phyloP scores from a whole-genome alignment of 37 sponge, comb jelly and placozoan genomes.

The Theonella swinhoei region DNA sequence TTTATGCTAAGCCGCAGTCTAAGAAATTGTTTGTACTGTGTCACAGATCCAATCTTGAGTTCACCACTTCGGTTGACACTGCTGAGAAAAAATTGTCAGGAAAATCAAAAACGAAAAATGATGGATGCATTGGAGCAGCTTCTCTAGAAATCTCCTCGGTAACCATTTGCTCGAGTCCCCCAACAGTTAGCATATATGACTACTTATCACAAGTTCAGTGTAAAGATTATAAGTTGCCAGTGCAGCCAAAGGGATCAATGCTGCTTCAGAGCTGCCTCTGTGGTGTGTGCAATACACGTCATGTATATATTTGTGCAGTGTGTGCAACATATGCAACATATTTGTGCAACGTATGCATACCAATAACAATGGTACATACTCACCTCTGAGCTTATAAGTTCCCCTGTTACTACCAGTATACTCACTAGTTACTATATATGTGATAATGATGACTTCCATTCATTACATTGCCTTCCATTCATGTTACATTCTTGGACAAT shows the following conservation, averaged over 20 bases:
- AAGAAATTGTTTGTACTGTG: constrained; percentile 36
- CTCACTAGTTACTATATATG: too few species aligned
- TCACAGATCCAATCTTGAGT: background rate
- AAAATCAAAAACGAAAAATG: background rate
- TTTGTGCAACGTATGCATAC: too few species aligned
- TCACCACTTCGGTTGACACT: too few species aligned
- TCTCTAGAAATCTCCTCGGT: background rate
- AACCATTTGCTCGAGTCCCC: background rate
- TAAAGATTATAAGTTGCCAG: background rate
- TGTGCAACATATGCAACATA: background rate
- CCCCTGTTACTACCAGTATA: too few species aligned
- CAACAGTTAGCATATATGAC: too few species aligned
- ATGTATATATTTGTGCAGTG: background rate
- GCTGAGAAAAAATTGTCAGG: too few species aligned
- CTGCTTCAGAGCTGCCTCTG: constrained; percentile 7
- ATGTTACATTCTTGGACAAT: too few species aligned
- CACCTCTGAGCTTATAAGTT: too few species aligned
- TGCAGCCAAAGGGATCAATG: constrained; percentile 32
- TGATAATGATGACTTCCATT: too few species aligned
- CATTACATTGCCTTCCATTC: too few species aligned
- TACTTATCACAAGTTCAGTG: too few species aligned
- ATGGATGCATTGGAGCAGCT: constrained; percentile 34
- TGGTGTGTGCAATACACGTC: constrained; percentile 3
- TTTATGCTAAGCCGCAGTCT: constrained; percentile 36
- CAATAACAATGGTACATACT: too few species aligned